A percentile compares a stretch with the other conserved stretches of the same genome.
Evolutionary conservation across 2,113 vertebrate genomes (phyloP).

Genomic region (Entomyzon cyanotis): DNA sequence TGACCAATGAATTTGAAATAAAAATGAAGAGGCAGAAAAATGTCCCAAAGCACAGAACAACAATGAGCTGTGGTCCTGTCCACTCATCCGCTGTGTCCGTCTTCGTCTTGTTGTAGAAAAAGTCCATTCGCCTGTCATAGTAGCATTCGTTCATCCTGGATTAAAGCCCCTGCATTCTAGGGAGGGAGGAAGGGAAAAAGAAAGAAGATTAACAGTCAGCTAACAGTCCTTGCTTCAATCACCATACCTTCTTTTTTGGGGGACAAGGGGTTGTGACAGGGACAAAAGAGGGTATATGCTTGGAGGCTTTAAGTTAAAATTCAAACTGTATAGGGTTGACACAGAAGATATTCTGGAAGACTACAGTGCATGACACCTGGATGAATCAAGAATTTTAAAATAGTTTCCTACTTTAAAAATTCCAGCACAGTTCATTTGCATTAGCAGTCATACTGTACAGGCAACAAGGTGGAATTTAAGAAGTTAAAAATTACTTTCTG

Average conservation of each 20-base stretch:
- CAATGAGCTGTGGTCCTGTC: constrained; percentile 78
- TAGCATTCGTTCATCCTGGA: constrained; percentile 85
- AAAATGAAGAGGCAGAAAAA: constrained; percentile 95
- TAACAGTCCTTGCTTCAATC: not conserved
- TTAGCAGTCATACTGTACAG: not conserved
- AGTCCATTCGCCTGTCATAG: constrained; percentile 86
- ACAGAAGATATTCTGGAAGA: not conserved
- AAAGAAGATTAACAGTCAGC: not conserved
- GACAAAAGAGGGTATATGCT: rapidly evolving
- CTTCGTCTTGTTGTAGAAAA: constrained; percentile 90
- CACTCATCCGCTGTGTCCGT: constrained; percentile 75
- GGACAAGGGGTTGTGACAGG: not conserved
- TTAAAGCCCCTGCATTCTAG: constrained; percentile 75
- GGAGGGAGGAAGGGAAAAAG: not conserved
- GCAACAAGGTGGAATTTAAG: not conserved
- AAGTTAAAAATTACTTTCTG: constrained; percentile 12
- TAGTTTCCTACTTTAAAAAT: not conserved
- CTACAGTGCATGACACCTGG: not conserved
- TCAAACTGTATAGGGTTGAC: not conserved
- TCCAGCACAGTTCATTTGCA: not conserved
- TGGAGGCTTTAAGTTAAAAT: not conserved
- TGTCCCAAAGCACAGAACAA: constrained; percentile 86
- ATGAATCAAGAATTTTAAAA: not conserved
- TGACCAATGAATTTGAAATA: constrained; percentile 91
- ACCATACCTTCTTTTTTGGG: not conserved